A percentile compares a stretch with the other conserved stretches of the same genome.
Conservation (phyloP, 2,888 invertebrate genomes). For the Patella pellucida region DNA sequence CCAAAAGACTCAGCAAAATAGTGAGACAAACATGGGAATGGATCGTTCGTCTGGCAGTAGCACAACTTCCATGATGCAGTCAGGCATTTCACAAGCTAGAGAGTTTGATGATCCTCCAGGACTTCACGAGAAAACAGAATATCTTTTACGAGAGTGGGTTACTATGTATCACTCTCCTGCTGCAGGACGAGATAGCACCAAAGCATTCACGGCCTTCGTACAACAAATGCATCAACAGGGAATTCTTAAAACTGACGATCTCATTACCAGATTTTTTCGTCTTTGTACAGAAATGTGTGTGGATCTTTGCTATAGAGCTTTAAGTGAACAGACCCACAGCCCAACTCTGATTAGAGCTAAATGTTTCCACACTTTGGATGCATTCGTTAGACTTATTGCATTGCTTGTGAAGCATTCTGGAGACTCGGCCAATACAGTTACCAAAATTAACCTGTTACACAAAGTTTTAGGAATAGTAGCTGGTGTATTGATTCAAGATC, state of each 20-base stretch:
- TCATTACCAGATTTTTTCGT: constrained; percentile 96
- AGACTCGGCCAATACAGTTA: constrained; percentile 83
- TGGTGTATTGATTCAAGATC: constrained; percentile 95
- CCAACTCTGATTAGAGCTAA: constrained; percentile 83
- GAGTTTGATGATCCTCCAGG: constrained; percentile 95
- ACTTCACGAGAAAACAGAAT: constrained; percentile 94
- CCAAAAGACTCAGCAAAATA: constrained; percentile 74
- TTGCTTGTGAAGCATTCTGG: constrained; percentile 85
- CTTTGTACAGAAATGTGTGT: constrained; percentile 97
- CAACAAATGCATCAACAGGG: constrained; percentile 97
- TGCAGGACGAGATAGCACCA: constrained; percentile 75
- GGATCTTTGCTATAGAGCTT: constrained; percentile 89
- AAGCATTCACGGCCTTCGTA: constrained; percentile 93
- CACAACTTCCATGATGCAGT: constrained; percentile 83
- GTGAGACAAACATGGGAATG: constrained; percentile 79
- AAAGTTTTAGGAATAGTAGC: constrained; percentile 93
- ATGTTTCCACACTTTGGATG: constrained; percentile 95
- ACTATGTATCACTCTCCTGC: constrained; percentile 82
- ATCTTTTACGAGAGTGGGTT: constrained; percentile 94
- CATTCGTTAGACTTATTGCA: constrained; percentile 93
- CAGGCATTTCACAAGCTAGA: constrained; percentile 88
- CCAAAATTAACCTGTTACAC: constrained; percentile 95
- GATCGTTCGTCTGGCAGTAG: constrained; percentile 81
- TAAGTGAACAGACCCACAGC: constrained; percentile 79
- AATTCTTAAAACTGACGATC: constrained; percentile 95